Evolutionary conservation across 2,113 vertebrate genomes (phyloP), one percentile per base, ranked within the genome.

Genomic region (Lepidothrix coronata): DNA sequence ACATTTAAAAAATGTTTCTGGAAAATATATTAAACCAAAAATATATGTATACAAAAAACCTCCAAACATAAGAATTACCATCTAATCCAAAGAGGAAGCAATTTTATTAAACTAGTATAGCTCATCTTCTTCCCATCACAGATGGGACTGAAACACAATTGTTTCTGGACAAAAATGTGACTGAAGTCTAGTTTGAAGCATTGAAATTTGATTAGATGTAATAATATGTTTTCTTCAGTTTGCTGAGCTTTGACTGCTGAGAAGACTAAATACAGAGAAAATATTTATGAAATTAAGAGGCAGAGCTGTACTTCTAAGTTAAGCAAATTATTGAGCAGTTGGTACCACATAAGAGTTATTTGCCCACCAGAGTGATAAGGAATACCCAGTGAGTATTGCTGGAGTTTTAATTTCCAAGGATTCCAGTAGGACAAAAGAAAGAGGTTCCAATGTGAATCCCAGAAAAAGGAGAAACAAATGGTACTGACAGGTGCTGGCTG

Each of bases 131-230:
- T 93, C 49, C 61, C 79, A 89, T 67, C 79, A 85, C 85, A 92
- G 93, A 96, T 85, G 88, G 86, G 83, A 86, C 65, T 84, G 88
- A 91, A 94, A 89, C 2, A 4, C 83, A 95, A 92, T 87, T 93
- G 83, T 68, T 96, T 92, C 80, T 58, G 70, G 79, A 92, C 57
- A 91, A 91, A 96, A 84, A 84, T 76, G 62, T 87, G 88, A 90
- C 91, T 92, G 86, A 92, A 89, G 46, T 89, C 92, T 93, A 86
- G 79, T 89, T 78, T 84, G 79, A 73, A 44, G 83, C 79, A 93
- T 95, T 96, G 96, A 68, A 95, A 88, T 90, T 83, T 93, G 92
- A 95, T 95, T 96, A 94, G 72, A 92, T 0, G 54, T 96, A 96
- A 97, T 95, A 86, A 77, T 74, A 94, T 81, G 85, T 91, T 94